Evolutionary conservation across 2,797 vertebrate genomes (phyloP), one percentile per base, ranked within the genome.

Genomic region (Xyrichtys novacula): DNA sequence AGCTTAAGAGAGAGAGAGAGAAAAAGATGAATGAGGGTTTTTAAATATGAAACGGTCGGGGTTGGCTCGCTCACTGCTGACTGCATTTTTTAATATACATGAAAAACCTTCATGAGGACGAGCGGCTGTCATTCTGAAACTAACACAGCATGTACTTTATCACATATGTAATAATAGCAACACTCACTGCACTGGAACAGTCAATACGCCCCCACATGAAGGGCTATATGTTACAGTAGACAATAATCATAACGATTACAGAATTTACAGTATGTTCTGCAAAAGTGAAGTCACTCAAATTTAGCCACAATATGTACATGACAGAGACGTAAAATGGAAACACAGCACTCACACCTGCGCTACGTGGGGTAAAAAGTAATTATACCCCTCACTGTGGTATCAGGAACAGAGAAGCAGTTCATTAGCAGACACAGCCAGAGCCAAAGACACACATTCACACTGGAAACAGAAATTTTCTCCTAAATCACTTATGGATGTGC

Each of bases 61-160:
- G 69, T 82, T 64, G 65, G 81, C 48, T 6, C 57, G 2, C 26
- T 63, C 36, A 15, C 44, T 77, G 72, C 70, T 75, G 60, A 72
- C 43, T 42, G 25, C 19, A 65, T 64, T 65, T 40, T 47, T 53
- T 28, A 62, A 50, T 62, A 32, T 36, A 23, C 39, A 67, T 50
- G n/a, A 61, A 65, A n/a, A 55, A 31, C 7, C 15, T 42, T 20
- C 3, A 43, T 14, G 23, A n/a, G 23, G 23, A 57, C 39, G 22
- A 34, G 32, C 28, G 12, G 17, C 31, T 17, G 17, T 38, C 36
- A 26, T 14, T 56, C 32, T 40, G 46, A 59, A 25, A 42, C 32
- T 40, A 3, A 34, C 1, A 44, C 15, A 57, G n/a, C n/a, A n/a
- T n/a, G n/a, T n/a, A n/a, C n/a, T n/a, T n/a, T n/a, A n/a, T n/a